Evolutionary conservation across 2,888 invertebrate species (phyloP), one percentile per base, ranked within the genome.

Genomic region (Caenorhabditis becei): DNA sequence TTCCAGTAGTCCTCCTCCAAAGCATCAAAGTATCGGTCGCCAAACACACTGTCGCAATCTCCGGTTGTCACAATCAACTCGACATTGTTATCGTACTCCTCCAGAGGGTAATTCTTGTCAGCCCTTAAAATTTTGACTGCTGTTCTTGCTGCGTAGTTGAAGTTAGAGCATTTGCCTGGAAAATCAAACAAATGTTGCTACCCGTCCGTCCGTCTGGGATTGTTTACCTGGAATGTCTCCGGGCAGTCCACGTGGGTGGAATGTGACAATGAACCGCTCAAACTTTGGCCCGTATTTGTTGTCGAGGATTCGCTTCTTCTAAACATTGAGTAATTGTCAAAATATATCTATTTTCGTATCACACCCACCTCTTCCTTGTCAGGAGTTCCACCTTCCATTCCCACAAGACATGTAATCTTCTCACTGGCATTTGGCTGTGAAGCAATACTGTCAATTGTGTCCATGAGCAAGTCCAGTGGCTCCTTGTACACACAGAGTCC

Each of bases 1-100:
- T 89, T 87, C 87, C 87, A 87, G 77, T 88, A 89, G 61, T 88
- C 89, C 44, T 88, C 88, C 61, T 88, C 88, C 61, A 89, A 78
- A 0, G 88, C 88, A 44, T 88, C 89, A 47, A 89, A 89, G 51
- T 89, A 89, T 5, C 88, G 58, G 18, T 87, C 87, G n/a, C 87
- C 89, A 47, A 89, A 89, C 0, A 88, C 83, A 23, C 87, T 86
- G 70, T 89, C 89, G 61, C 87, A 87, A 61, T 89, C 89, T 32
- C 89, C 89, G 8, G 89, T 89, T n/a, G 89, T 89, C 35, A 89
- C 88, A 37, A 88, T 72, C 20, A 88, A 61, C 26, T 87, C 87
- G 7, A 88, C 83, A 54, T 85, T 84, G 32, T 84, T 69, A 26
- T 66, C 74, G 11, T 81, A 72, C 35, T 86, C 83, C 41, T 80